Percentiles rank a stretch among this genome's conserved stretches.
phyloP scores from a whole-genome alignment of 2,113 vertebrate genomes.

The Peromyscus maniculatus region DNA sequence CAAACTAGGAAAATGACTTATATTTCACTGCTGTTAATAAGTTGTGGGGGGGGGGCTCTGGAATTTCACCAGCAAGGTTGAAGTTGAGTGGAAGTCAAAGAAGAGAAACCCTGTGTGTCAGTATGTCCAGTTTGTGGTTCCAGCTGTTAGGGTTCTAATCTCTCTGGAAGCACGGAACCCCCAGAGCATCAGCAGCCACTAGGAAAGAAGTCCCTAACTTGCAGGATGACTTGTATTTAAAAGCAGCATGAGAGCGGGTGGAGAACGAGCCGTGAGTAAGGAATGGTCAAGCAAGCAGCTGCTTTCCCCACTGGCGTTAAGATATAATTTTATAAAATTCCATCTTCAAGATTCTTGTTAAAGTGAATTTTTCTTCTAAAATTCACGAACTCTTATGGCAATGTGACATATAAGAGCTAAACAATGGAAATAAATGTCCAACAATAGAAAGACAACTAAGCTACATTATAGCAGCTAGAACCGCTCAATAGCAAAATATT shows the following conservation, averaged over 20 bases:
- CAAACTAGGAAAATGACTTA: not conserved
- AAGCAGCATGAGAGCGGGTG: not conserved
- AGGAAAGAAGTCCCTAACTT: not conserved
- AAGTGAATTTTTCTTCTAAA: conserved; percentile 49
- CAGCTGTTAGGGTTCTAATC: not conserved
- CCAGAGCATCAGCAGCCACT: not conserved
- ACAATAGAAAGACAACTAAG: not conserved
- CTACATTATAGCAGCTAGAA: not conserved
- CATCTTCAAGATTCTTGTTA: conserved; percentile 43
- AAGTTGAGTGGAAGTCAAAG: conserved; percentile 1
- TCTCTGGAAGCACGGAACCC: not conserved
- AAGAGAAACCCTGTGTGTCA: not conserved
- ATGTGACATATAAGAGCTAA: not conserved
- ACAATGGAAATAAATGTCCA: conserved; percentile 30
- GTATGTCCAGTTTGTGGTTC: not conserved
- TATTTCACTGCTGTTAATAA: not conserved
- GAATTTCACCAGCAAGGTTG: conserved; percentile 17
- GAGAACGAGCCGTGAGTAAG: not conserved
- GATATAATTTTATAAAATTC: conserved; percentile 41
- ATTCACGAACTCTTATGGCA: not conserved
- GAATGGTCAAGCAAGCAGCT: not conserved
- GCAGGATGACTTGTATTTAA: conserved; percentile 40
- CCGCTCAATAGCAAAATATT: not conserved
- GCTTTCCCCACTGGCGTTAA: not conserved
- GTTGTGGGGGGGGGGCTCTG: not conserved